Percentiles rank a stretch among this genome's conserved stretches.
Conservation (phyloP, 2,113 vertebrate species). For the Tragelaphus buxtoni region DNA sequence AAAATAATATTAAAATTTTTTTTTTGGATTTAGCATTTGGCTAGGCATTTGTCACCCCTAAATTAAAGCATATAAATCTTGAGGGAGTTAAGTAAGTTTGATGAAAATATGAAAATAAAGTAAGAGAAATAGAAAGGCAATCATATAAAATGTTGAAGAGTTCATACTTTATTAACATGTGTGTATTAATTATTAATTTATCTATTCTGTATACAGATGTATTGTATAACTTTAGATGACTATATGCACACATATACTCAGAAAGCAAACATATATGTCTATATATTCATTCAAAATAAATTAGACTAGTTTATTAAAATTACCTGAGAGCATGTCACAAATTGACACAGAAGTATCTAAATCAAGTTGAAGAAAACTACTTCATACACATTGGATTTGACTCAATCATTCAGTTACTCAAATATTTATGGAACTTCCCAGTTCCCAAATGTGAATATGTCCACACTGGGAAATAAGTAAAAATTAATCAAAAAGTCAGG, state of each 20-base stretch:
- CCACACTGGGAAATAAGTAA: slow-evolving; percentile 67
- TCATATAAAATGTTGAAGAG: background rate
- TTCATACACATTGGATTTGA: slow-evolving; percentile 17
- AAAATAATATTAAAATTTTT: background rate
- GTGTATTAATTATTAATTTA: background rate
- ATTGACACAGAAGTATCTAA: background rate
- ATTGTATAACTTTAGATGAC: background rate
- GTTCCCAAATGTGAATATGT: slow-evolving; percentile 51
- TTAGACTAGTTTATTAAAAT: too few species aligned
- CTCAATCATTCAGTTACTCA: slow-evolving; percentile 63
- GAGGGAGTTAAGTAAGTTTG: background rate
- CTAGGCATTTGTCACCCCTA: background rate
- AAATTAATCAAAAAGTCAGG: slow-evolving; percentile 72
- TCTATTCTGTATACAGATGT: background rate
- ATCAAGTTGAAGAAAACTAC: slow-evolving; percentile 49
- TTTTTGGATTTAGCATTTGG: background rate
- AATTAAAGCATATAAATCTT: background rate
- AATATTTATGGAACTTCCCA: slow-evolving; percentile 65
- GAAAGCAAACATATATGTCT: too few species aligned
- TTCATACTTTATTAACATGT: background rate
- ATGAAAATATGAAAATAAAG: background rate
- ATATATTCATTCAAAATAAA: too few species aligned
- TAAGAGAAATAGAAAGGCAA: background rate
- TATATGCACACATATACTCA: too few species aligned
- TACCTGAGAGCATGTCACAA: too few species aligned